Percentiles rank a stretch among this genome's conserved stretches.
Evolutionary conservation across 2,113 vertebrate species (phyloP).

Genomic region (Ia io): DNA sequence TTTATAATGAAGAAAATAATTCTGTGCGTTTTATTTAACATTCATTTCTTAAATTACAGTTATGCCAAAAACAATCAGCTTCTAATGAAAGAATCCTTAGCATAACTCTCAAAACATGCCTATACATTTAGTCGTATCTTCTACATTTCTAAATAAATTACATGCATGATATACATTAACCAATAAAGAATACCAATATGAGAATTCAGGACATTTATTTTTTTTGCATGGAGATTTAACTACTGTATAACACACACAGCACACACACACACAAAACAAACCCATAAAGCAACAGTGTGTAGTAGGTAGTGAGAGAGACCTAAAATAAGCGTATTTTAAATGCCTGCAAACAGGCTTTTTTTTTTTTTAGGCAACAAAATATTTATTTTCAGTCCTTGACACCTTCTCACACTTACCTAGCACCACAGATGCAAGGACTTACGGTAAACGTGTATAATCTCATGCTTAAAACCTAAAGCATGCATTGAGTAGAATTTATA

Average conservation of each 20-base stretch:
- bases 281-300: constrained; percentile 53
- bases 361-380: constrained; percentile 74
- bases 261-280: constrained; percentile 59
- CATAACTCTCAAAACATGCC: constrained; percentile 74
- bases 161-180: constrained; percentile 74
- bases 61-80: constrained; percentile 73
- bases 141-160: constrained; percentile 82
- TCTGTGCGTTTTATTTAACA: constrained; percentile 80
- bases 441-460: constrained; percentile 76
- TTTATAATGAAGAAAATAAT: constrained; percentile 83
- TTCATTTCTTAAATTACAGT: constrained; percentile 82
- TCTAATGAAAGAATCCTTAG: constrained; percentile 51
- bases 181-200: constrained; percentile 72
- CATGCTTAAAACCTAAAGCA: constrained; percentile 82
- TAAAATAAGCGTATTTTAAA: constrained; percentile 52
- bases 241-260: constrained; percentile 62
- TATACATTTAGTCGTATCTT: constrained; percentile 60
- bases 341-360: constrained; percentile 39
- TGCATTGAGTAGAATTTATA: constrained; percentile 75
- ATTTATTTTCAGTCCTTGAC: constrained; percentile 78
- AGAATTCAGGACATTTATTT: constrained; percentile 76
- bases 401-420: constrained; percentile 81
- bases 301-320: constrained; percentile 66
- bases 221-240: constrained; percentile 56
- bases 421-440: constrained; percentile 83